Evolutionary conservation across 2,888 invertebrate genomes (phyloP).

Genomic region (Parnassius glacialis): DNA sequence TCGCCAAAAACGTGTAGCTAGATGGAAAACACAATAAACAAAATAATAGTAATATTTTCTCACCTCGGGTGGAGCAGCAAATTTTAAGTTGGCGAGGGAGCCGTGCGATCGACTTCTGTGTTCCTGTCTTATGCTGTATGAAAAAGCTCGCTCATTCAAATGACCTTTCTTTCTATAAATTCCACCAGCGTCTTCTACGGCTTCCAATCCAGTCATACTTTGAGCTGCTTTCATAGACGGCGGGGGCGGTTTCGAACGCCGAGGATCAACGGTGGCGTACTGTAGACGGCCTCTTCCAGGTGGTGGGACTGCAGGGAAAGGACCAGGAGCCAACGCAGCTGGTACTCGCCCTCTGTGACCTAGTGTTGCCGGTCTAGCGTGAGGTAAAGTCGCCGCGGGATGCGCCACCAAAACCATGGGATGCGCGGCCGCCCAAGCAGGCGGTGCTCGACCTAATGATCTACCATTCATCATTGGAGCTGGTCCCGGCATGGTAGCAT

Average conservation of each 20-base stretch:
- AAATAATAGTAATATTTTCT: constrained; percentile 34
- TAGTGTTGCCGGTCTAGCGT: constrained; percentile 73
- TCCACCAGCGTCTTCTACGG: constrained; percentile 83
- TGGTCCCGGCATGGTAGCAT: constrained; percentile 79
- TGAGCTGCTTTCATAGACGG: constrained; percentile 85
- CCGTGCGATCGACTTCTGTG: constrained; percentile 96
- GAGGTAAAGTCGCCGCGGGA: constrained; percentile 69
- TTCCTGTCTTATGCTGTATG: constrained; percentile 96
- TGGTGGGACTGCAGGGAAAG: constrained; percentile 63
- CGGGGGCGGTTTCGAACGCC: constrained; percentile 83
- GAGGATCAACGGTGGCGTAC: constrained; percentile 83
- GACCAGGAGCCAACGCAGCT: constrained; percentile 75
- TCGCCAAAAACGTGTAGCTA: too few species aligned
- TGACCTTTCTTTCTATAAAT: constrained; percentile 95
- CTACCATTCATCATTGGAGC: constrained; percentile 67
- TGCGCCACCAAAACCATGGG: constrained; percentile 77
- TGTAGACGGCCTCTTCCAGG: constrained; percentile 72
- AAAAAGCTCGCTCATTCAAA: constrained; percentile 95
- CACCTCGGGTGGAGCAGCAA: constrained; percentile 86
- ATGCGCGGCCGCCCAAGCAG: constrained; percentile 65
- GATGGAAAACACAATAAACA: background rate
- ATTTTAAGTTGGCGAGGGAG: constrained; percentile 93
- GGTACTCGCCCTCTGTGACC: constrained; percentile 82
- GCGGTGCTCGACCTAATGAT: constrained; percentile 70
- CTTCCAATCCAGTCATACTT: constrained; percentile 84